Evolutionary conservation across 2,888 invertebrate genomes (phyloP), one percentile per base, ranked within the genome.

Genomic region (Gasteruption jaculator): DNA sequence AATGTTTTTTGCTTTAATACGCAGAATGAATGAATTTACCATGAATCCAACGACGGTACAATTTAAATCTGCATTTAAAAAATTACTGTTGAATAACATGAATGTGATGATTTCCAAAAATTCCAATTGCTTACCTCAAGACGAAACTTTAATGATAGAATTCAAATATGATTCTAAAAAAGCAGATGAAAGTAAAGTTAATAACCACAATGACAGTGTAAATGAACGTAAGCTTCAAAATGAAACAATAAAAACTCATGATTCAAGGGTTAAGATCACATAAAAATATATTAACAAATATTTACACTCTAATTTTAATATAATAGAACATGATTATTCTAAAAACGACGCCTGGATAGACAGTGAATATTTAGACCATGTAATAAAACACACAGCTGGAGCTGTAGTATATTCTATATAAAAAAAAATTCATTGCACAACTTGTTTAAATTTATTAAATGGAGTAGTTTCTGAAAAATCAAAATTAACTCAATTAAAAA

Each of bases 21-120:
- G 49, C 22, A 20, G 35, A 10, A 36, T 41, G 18, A 41, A 43
- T 22, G 49, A 47, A 12, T 45, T 34, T 35, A 36, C 35, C 15
- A 49, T 43, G 34, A 50, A 48, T 38, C 43, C 48, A 11, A 37
- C 37, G 3, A 31, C 36, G 8, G 32, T 44, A 20, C 49, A 49
- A 34, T 47, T 44, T 43, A 31, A 45, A 30, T 42, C 48, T 3
- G 49, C 51, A 1, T 48, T 35, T 24, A 48, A 43, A 37, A 45
- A 48, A 15, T 26, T 45, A n/a, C 15, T 45, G 5, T 19, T 31
- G 3, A 45, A 40, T 35, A 43, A 40, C 15, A 25, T 42, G 5
- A 37, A 42, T 16, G 18, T 48, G 15, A 12, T 16, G 7, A 24
- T 45, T 26, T 32, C 48, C 10, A 4, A 11, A 15, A 25, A 32